Percentiles rank a stretch among this genome's conserved stretches.
Conservation (phyloP, 2,797 vertebrate species). For the Platyrinchus mystaceus region DNA sequence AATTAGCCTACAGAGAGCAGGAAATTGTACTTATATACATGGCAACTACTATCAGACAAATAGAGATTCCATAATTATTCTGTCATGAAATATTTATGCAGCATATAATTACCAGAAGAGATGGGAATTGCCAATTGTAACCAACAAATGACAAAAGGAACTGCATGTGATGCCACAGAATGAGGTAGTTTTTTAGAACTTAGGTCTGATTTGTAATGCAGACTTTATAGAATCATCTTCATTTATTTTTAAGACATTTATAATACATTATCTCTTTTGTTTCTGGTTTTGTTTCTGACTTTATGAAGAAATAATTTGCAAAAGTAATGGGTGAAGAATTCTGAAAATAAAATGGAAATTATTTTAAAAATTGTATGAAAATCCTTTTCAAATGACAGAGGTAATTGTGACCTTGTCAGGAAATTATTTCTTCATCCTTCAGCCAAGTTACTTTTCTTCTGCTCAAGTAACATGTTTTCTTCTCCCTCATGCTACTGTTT, state of each 20-base stretch:
- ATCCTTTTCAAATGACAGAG: not conserved
- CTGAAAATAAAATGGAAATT: not conserved
- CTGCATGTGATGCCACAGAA: not conserved
- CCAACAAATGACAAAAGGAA: not conserved
- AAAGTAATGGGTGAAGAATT: not conserved
- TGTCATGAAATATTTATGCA: not conserved
- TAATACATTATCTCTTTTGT: not conserved
- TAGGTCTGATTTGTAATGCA: not conserved
- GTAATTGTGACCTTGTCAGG: not conserved
- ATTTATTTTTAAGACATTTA: not conserved
- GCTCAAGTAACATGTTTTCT: not conserved
- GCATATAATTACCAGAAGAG: not conserved
- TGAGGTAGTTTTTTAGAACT: not conserved
- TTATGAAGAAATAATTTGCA: not conserved
- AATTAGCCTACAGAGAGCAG: not conserved
- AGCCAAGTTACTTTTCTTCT: not conserved
- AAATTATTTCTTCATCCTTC: not conserved
- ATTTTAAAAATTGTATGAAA: not conserved
- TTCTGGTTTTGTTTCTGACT: not conserved
- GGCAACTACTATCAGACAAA: not conserved
- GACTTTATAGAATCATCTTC: not conserved
- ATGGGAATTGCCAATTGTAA: not conserved
- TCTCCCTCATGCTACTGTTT: not conserved
- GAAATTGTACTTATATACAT: not conserved
- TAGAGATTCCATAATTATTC: not conserved